Percentiles rank a stretch among this genome's conserved stretches.
Evolutionary conservation across 1,140 invertebrate genomes (phyloP).

Genomic region (Drosophila chauvacae): DNA sequence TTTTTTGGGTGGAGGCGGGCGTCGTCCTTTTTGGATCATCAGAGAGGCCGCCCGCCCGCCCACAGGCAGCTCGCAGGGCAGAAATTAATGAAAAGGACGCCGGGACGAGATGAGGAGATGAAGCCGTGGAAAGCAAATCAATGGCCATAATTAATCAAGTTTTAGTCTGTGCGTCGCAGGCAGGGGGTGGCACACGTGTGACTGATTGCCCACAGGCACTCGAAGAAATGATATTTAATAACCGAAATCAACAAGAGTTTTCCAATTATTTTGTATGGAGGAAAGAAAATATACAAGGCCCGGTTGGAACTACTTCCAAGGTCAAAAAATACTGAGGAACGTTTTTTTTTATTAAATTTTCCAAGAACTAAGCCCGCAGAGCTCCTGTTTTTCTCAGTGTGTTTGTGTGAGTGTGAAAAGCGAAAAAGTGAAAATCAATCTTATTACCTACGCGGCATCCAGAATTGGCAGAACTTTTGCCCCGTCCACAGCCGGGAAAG

Average conservation of each 20-base stretch:
- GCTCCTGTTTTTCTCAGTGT: not conserved
- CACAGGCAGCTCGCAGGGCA: conserved; percentile 11
- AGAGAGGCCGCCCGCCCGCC: not conserved
- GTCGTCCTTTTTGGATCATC: conserved; percentile 1
- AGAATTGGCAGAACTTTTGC: conserved; percentile 56
- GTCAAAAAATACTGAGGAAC: not conserved
- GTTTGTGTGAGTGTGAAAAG: conserved; percentile 25
- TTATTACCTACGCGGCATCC: conserved; percentile 72
- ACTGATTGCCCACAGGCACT: conserved; percentile 56
- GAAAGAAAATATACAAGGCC: not conserved
- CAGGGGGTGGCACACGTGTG: conserved; percentile 51
- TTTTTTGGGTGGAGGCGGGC: not conserved
- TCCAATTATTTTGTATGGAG: rapidly evolving
- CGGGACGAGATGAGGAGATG: conserved; percentile 28
- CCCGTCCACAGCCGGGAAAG: not conserved
- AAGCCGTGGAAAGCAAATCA: conserved; percentile 81
- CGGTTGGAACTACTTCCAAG: not conserved
- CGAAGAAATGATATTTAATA: not conserved
- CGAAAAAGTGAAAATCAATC: conserved; percentile 81
- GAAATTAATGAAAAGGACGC: conserved; percentile 66
- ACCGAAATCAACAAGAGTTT: not conserved
- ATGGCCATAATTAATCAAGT: conserved; percentile 82
- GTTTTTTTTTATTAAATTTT: not conserved
- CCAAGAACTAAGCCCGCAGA: rapidly evolving
- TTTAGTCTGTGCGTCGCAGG: conserved; percentile 49